Evolutionary conservation across 2,888 invertebrate species (phyloP).

Genomic region (Chrysolina oricalcia): DNA sequence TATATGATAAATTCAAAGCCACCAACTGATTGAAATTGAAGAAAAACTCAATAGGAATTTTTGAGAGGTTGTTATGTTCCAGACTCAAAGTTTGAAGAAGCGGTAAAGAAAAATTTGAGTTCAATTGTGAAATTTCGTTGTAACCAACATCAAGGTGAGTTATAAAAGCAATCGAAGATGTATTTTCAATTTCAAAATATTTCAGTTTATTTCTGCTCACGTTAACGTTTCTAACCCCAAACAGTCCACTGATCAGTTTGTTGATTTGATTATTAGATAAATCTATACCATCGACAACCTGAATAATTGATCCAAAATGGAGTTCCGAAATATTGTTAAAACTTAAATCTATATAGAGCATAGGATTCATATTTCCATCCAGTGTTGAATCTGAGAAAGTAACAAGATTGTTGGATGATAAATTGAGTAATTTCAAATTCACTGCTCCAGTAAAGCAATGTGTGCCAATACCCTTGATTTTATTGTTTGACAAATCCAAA

Average conservation of each 20-base stretch:
- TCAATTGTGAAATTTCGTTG: conserved; percentile 27
- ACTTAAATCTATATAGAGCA: background rate
- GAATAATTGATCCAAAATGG: background rate
- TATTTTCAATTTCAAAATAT: background rate
- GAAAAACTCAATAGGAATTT: conserved; percentile 33
- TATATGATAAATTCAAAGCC: conserved; percentile 41
- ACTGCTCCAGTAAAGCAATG: conserved; percentile 20
- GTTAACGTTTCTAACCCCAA: background rate
- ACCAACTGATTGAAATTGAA: conserved; percentile 22
- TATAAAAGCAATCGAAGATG: background rate
- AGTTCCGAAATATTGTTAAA: too few species aligned
- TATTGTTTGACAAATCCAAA: conserved; percentile 32
- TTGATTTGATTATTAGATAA: conserved; percentile 24
- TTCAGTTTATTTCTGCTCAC: background rate
- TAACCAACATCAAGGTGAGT: conserved; percentile 24
- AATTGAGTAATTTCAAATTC: conserved; percentile 23
- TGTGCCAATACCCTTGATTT: conserved; percentile 13
- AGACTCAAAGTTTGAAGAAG: conserved; percentile 23
- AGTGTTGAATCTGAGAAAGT: too few species aligned
- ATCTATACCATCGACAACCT: conserved; percentile 15
- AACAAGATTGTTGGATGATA: background rate
- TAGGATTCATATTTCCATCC: too few species aligned
- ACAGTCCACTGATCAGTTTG: conserved; percentile 10
- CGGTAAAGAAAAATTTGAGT: conserved; percentile 7
- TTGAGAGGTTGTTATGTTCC: conserved; percentile 38